A percentile compares a stretch with the other conserved stretches of the same genome.
Conservation (phyloP, 2,888 invertebrate species). For the Agrochola lota region DNA sequence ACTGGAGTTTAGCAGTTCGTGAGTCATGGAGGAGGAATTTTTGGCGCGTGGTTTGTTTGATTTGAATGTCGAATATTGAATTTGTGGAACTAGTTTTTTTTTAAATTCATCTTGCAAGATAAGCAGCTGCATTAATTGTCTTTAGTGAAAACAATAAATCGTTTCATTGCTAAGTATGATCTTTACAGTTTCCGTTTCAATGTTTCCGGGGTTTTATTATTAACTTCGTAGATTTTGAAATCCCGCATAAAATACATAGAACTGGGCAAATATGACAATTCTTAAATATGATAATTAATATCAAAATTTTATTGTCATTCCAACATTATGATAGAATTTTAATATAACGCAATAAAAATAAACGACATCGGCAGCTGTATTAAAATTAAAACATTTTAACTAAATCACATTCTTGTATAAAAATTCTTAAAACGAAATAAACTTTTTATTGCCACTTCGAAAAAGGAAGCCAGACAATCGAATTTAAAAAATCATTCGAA, state of each 20-base stretch:
- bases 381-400: constrained; percentile 54
- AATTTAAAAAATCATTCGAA: constrained; percentile 63
- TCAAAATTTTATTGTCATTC: constrained; percentile 24
- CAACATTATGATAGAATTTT: constrained; percentile 31
- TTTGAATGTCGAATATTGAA: not conserved
- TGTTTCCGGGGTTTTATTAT: not conserved
- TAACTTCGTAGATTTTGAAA: not conserved
- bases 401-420: constrained; percentile 31
- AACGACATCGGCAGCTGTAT: constrained; percentile 38
- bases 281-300: too few relatives aligned
- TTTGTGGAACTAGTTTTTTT: not conserved
- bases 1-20: constrained; percentile 26
- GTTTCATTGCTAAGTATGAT: not conserved
- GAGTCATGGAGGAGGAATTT: constrained; percentile 50
- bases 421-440: constrained; percentile 47
- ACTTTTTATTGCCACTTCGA: constrained; percentile 58
- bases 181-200: not conserved
- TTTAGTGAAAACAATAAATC: not conserved
- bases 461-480: constrained; percentile 67
- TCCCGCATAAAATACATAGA: not conserved
- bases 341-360: constrained; percentile 27
- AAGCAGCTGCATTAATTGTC: too few relatives aligned
- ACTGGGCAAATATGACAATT: not conserved
- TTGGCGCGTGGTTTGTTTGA: constrained; percentile 23
- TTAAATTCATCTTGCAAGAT: not conserved